Evolutionary conservation across 2,888 invertebrate genomes (phyloP).

Genomic region (Leptarthrus brevirostris): DNA sequence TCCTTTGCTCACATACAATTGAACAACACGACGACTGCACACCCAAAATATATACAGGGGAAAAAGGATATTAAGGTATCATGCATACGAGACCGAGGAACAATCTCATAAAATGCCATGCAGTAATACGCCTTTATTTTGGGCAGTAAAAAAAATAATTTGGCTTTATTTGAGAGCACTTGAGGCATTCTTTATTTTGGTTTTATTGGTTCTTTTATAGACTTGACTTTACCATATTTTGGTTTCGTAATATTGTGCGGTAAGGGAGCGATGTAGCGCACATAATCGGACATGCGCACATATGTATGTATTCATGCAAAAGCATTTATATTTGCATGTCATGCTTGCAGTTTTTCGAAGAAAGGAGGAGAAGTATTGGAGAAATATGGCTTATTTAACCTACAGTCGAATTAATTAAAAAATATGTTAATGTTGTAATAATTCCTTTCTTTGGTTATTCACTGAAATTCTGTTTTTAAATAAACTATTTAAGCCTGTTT

Average conservation of each 20-base stretch:
- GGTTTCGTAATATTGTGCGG: constrained; percentile 26
- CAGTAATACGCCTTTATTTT: constrained; percentile 53
- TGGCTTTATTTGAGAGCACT: constrained; percentile 53
- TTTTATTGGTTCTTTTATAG: constrained; percentile 52
- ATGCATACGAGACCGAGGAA: constrained; percentile 46
- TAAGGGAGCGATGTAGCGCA: no score
- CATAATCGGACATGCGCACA: no score
- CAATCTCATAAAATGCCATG: constrained; percentile 51
- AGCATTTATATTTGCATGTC: no score
- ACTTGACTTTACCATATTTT: constrained; percentile 36
- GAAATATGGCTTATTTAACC: no score
- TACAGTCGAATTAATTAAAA: no score
- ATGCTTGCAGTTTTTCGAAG: no score
- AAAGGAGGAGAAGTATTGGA: no score
- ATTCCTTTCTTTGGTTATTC: no score
- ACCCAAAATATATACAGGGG: constrained; percentile 19
- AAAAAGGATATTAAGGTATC: constrained; percentile 34
- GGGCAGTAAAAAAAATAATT: constrained; percentile 53
- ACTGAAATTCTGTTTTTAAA: no score
- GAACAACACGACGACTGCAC: constrained; percentile 32
- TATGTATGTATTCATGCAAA: no score
- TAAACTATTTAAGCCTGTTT: no score
- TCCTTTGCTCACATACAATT: constrained; percentile 52
- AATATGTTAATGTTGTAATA: no score
- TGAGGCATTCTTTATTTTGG: constrained; percentile 53